phyloP scores from a whole-genome alignment of 2,797 vertebrate genomes.

The Tokudaia muenninki region DNA sequence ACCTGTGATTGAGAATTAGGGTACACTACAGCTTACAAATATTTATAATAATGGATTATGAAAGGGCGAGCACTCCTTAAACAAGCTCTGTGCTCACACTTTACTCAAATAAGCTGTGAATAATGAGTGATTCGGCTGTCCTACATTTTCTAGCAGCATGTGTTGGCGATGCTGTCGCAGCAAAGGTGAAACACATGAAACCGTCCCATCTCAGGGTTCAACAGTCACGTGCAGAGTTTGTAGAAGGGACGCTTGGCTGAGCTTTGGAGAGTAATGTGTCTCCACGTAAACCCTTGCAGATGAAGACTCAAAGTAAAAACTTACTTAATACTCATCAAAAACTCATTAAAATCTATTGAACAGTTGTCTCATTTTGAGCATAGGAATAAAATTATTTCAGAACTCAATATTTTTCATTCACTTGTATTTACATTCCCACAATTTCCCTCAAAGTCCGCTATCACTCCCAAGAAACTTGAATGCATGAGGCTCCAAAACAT shows the following conservation, averaged over 20 bases:
- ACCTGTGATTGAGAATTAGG: neutral
- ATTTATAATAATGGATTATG: neutral
- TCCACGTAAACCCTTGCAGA: neutral
- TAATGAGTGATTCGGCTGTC: neutral
- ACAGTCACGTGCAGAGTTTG: neutral
- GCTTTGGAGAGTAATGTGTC: neutral
- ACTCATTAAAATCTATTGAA: neutral
- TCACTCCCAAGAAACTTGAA: neutral
- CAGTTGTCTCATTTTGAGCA: neutral
- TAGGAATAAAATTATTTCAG: neutral
- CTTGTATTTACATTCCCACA: neutral
- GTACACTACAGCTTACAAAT: neutral
- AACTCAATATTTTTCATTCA: slow-evolving; percentile 40
- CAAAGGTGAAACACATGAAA: neutral
- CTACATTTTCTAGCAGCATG: neutral
- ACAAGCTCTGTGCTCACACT: neutral
- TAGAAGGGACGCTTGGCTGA: neutral
- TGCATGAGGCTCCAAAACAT: neutral
- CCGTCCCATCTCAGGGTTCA: neutral
- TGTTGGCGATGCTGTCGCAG: neutral
- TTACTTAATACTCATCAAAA: neutral
- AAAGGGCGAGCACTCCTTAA: neutral
- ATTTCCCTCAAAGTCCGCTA: neutral
- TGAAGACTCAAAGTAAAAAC: neutral
- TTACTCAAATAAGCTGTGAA: neutral